Base-by-base conservation (phyloP, 2,113 vertebrate species). In the Meles meles region DNA sequence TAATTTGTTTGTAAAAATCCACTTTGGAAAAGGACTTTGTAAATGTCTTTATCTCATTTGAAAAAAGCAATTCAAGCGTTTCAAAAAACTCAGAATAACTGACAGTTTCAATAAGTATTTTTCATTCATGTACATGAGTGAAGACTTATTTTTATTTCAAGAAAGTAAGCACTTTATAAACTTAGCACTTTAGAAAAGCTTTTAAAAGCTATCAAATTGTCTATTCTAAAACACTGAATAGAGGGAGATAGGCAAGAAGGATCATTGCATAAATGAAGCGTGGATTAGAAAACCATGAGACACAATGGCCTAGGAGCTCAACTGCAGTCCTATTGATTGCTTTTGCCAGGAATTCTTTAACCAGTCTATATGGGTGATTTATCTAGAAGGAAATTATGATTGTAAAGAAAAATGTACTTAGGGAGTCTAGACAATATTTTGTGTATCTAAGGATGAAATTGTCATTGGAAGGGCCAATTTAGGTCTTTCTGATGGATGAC, bases 31-130 rank as follows among this genome's bases (percentile, higher is more conserved):
- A 39, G 8, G 27, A 88, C 44, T 79, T 90, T 95, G 34, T 89
- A 92, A 98, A 98, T 59, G 63, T 74, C 93, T 97, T 97, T 94
- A 94, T 97, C 94, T 97, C 49, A 77, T 61, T 86, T 44, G 52
- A 74, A 97, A 81, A 96, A 97, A 90, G n/a, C 79, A 98, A 74
- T 55, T 23, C 0, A 34, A n/a, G 39, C 65, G 17, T 97, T 97
- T 93, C 14, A 49, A 80, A 84, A 95, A 90, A 55, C 7, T 93
- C 44, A 96, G 25, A 42, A 80, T 55, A 97, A 10, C 10, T 97
- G 77, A 14, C 0, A 93, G 3, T 39, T 55, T n/a, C 44, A 92
- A 63, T 55, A 63, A 79, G 3, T 31, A 18, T 92, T 94, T 97
- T 92, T 97, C 49, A 49, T 31, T 95, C 11, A 82, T 79, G 8